These are phyloP conservation scores for Lepus oiostolus DNA, from an alignment of 2,797 vertebrate genomes.

Conservation along the genomic window DNA sequence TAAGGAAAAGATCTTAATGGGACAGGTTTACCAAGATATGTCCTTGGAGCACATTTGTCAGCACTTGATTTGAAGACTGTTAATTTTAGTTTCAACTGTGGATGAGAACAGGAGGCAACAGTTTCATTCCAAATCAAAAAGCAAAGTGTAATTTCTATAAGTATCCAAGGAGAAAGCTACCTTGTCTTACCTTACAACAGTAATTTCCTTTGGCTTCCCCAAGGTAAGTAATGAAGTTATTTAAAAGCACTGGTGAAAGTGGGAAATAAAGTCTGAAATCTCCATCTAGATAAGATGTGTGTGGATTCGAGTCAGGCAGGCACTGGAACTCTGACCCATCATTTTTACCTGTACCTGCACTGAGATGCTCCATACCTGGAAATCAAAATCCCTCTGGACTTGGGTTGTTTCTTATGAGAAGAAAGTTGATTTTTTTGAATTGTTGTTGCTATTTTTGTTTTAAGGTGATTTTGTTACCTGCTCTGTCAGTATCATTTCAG, in stretches of 20 bases:
- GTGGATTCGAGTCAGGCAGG: neutral
- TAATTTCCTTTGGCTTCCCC: constrained; percentile 39
- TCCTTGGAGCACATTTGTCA: neutral
- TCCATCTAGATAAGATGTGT: neutral
- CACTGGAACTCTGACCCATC: neutral
- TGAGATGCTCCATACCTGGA: neutral
- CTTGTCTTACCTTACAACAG: neutral
- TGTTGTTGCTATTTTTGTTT: neutral
- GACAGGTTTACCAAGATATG: neutral
- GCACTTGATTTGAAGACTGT: neutral
- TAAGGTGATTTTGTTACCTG: constrained; percentile 3
- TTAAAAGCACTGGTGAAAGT: neutral
- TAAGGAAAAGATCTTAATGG: neutral
- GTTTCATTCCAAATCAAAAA: constrained; percentile 49
- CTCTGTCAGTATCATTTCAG: neutral
- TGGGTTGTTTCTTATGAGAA: constrained; percentile 17
- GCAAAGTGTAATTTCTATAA: neutral
- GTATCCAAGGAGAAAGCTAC: neutral
- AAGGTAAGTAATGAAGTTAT: neutral
- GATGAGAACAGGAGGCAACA: neutral
- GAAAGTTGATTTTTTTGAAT: neutral
- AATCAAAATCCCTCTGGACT: neutral
- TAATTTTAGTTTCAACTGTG: neutral
- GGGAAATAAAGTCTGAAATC: neutral
- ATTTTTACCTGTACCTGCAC: neutral